Evolutionary conservation across 2,113 vertebrate species (phyloP).

Genomic region (Sinocyclocheilus anophthalmus): DNA sequence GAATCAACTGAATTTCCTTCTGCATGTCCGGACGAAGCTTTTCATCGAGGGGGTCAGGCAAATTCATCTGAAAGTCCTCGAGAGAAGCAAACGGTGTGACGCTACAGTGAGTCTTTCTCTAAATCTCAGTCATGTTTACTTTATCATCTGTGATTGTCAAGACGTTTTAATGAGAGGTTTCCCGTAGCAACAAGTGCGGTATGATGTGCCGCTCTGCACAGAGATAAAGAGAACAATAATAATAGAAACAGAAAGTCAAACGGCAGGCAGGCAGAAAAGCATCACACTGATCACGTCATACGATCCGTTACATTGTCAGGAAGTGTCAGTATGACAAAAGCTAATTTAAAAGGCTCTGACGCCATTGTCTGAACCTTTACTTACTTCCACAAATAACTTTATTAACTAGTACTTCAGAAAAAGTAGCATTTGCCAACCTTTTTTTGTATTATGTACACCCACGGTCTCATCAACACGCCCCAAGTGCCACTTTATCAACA

Average conservation of each 20-base stretch:
- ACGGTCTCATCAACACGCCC: not conserved
- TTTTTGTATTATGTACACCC: not conserved
- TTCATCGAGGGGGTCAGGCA: not conserved
- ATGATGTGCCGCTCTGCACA: conserved; percentile 3
- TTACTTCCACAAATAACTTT: not conserved
- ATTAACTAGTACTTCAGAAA: not conserved
- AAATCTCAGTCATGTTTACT: conserved; percentile 7
- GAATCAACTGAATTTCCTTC: not conserved
- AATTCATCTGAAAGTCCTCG: not conserved
- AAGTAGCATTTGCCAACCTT: too few species aligned
- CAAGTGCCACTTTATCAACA: not conserved
- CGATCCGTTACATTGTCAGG: not conserved
- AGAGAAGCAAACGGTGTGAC: not conserved
- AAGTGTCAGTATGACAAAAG: not conserved
- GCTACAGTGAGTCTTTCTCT: not conserved
- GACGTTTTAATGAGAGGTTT: conserved; percentile 38
- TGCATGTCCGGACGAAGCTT: not conserved
- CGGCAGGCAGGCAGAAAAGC: not conserved
- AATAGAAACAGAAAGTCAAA: conserved; percentile 15
- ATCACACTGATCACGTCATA: not conserved
- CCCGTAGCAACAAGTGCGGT: conserved; percentile 7
- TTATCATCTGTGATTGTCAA: not conserved
- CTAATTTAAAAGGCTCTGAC: not conserved
- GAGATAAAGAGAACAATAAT: conserved; percentile 16
- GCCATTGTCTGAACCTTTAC: not conserved